Percentiles rank a stretch among this genome's conserved stretches.
Conservation (phyloP, 2,888 invertebrate genomes). For the Cheilosia grossa region DNA sequence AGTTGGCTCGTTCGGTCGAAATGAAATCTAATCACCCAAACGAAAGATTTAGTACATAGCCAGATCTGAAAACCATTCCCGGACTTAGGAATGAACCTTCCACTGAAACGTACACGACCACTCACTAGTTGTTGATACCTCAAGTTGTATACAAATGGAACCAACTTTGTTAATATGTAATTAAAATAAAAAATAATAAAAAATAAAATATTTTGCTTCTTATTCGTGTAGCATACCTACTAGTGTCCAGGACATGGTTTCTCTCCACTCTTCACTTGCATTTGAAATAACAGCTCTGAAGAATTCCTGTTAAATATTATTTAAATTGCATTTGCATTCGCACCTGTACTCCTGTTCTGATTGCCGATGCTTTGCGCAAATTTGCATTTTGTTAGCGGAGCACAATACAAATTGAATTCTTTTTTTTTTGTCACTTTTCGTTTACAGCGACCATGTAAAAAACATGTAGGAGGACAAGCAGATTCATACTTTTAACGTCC, state of each 20-base stretch:
- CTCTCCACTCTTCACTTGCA: neutral
- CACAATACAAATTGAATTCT: conserved; percentile 74
- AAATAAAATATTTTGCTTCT: neutral
- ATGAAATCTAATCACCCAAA: no score
- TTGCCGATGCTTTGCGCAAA: conserved; percentile 72
- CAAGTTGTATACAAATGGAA: no score
- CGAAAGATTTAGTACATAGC: no score
- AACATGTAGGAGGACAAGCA: conserved; percentile 52
- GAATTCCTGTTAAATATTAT: conserved; percentile 56
- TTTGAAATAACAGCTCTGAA: conserved; percentile 43
- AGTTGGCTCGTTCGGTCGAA: no score
- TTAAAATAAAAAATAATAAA: neutral
- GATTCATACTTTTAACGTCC: conserved; percentile 63
- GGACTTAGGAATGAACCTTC: no score
- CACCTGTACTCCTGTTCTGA: conserved; percentile 69
- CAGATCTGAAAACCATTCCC: no score
- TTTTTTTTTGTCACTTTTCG: conserved; percentile 69
- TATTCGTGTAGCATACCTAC: neutral
- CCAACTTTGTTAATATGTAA: no score
- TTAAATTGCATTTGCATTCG: conserved; percentile 74
- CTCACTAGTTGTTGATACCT: no score
- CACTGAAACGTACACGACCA: no score
- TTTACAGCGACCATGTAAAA: conserved; percentile 56
- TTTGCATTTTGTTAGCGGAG: conserved; percentile 73
- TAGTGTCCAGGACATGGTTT: conserved; percentile 9